Percentiles rank a stretch among this genome's conserved stretches.
Conservation (phyloP, 92 coral and sea anemone species). For the Scolanthus callimorphus region DNA sequence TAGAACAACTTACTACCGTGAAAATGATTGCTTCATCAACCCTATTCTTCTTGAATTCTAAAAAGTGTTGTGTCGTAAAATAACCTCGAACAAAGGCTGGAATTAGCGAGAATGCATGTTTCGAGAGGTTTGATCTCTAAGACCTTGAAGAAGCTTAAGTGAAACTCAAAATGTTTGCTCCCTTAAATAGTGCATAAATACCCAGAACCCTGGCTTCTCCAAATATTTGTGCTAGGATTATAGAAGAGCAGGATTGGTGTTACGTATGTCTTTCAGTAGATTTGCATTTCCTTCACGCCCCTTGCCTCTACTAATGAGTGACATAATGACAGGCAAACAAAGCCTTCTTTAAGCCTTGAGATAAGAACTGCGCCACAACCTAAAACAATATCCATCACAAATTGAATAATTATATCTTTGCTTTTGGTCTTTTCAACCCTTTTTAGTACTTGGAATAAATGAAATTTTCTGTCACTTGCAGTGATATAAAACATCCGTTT, state of each 20-base stretch:
- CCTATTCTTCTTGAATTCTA: slow-evolving; percentile 52
- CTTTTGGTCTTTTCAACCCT: slow-evolving; percentile 5
- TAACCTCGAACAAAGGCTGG: not conserved
- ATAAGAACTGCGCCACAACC: slow-evolving; percentile 23
- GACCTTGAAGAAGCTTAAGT: slow-evolving; percentile 20
- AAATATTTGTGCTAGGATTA: slow-evolving; percentile 89
- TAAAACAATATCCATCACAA: slow-evolving; percentile 46
- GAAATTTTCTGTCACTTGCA: slow-evolving; percentile 5
- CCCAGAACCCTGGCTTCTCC: slow-evolving; percentile 41
- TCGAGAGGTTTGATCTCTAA: slow-evolving; percentile 11
- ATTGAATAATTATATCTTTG: slow-evolving; percentile 58
- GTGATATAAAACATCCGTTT: not conserved
- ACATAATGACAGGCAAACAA: slow-evolving; percentile 79
- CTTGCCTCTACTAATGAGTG: slow-evolving; percentile 51
- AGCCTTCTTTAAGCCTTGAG: slow-evolving; percentile 34
- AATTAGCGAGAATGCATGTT: not conserved
- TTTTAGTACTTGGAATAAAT: not conserved
- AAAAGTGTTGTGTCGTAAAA: slow-evolving; percentile 12
- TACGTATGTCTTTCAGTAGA: slow-evolving; percentile 87
- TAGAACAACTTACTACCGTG: slow-evolving; percentile 64
- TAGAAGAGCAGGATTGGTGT: slow-evolving; percentile 54
- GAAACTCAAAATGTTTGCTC: slow-evolving; percentile 51
- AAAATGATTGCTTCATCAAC: slow-evolving; percentile 89
- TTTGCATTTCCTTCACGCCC: slow-evolving; percentile 75
- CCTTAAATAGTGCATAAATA: slow-evolving; percentile 53